phyloP scores from a whole-genome alignment of 2,797 vertebrate genomes.

The Microchirus variegatus region DNA sequence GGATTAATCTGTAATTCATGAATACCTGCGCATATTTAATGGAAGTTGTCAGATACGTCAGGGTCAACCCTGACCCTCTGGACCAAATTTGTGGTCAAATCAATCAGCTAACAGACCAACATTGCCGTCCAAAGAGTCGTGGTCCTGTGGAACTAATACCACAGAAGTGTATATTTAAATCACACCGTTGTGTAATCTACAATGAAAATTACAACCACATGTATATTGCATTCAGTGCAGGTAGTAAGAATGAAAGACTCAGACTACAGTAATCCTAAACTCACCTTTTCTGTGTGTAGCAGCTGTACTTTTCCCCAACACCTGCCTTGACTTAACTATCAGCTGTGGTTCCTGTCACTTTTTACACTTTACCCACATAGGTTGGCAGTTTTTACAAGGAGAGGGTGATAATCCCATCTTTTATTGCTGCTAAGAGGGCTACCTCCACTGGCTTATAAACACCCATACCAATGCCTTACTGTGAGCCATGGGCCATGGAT shows the following conservation, averaged over 20 bases:
- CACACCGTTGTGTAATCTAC: slow-evolving; percentile 2
- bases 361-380: slow-evolving; percentile 74
- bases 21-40: not conserved
- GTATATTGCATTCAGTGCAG: slow-evolving; percentile 11
- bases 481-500: slow-evolving; percentile 11
- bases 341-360: slow-evolving; percentile 72
- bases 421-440: slow-evolving; percentile 77
- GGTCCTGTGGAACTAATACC: no score
- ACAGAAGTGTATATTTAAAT: slow-evolving; percentile 14
- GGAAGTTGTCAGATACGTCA: no score
- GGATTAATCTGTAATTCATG: not conserved
- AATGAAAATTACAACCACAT: slow-evolving; percentile 24
- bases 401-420: slow-evolving; percentile 79
- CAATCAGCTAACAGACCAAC: not conserved
- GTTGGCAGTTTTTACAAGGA: slow-evolving; percentile 77
- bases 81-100: not conserved
- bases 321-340: slow-evolving; percentile 76
- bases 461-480: slow-evolving; percentile 39
- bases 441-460: slow-evolving; percentile 63
- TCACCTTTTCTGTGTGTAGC: slow-evolving; percentile 54
- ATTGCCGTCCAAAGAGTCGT: no score
- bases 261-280: slow-evolving; percentile 44
- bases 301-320: slow-evolving; percentile 75
- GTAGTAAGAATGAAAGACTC: slow-evolving; percentile 17
- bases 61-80: no score